A percentile compares a stretch with the other conserved stretches of the same genome.
Evolutionary conservation across 2,888 invertebrate genomes (phyloP).

Genomic region (Oasisia sp.): DNA sequence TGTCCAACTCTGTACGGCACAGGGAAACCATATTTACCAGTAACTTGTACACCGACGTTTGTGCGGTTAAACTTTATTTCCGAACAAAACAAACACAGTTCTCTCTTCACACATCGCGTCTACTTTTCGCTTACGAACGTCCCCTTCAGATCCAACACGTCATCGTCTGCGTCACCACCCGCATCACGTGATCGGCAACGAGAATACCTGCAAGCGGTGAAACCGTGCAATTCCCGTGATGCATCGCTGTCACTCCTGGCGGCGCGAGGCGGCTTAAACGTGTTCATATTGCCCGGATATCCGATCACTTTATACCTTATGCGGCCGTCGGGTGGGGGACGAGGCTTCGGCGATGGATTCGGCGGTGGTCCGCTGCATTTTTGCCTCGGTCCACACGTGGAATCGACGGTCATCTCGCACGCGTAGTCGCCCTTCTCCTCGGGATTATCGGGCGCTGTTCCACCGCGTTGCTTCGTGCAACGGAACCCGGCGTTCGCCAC

Average conservation of each 20-base stretch:
- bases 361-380: not conserved
- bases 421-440: not conserved
- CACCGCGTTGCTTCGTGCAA: not conserved
- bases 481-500: not conserved
- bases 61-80: not conserved
- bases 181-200: conserved; percentile 11
- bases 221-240: not conserved
- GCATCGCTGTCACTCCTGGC: not conserved
- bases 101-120: not conserved
- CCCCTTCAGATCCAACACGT: not conserved
- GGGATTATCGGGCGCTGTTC: not conserved
- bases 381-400: not conserved
- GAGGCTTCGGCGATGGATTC: not conserved
- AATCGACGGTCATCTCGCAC: not conserved
- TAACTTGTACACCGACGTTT: not conserved
- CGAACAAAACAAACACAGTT: not conserved
- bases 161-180: not conserved
- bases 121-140: not conserved
- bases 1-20: not conserved
- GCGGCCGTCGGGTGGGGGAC: not conserved
- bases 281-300: not conserved
- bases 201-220: not conserved
- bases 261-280: not conserved
- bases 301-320: not conserved
- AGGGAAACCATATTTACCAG: not conserved